These are phyloP conservation scores for Sigmodon hispidus DNA, from an alignment of 2,113 vertebrate genomes.

Conservation along the genomic window DNA sequence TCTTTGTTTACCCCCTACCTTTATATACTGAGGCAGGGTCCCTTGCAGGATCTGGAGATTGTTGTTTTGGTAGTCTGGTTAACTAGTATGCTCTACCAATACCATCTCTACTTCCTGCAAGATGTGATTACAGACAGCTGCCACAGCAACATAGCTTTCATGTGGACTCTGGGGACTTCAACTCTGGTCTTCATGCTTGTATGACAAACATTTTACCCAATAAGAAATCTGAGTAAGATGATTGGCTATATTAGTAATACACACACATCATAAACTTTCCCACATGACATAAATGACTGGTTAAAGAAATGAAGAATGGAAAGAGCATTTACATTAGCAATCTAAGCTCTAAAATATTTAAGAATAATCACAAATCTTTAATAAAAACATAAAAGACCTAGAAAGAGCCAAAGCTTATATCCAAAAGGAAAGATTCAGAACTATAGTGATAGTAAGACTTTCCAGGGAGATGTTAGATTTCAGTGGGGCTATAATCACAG, in stretches of 20 bases:
- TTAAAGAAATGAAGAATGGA: background rate
- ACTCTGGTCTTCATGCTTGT: background rate
- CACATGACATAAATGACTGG: background rate
- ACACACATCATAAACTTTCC: background rate
- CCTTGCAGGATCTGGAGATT: background rate
- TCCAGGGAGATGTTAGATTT: background rate
- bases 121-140: background rate
- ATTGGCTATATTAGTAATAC: background rate
- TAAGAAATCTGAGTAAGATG: background rate
- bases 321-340: background rate
- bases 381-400: conserved; percentile 1
- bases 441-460: background rate
- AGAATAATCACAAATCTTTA: background rate
- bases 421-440: background rate
- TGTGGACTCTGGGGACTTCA: background rate
- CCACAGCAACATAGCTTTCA: background rate
- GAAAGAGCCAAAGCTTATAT: background rate
- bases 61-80: background rate
- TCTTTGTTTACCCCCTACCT: background rate
- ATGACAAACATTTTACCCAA: background rate
- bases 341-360: background rate
- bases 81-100: background rate
- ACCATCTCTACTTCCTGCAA: too few relatives aligned
- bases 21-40: background rate
- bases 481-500: conserved; percentile 1